Evolutionary conservation across 2,888 invertebrate genomes (phyloP).

Genomic region (Parnassius orleans): DNA sequence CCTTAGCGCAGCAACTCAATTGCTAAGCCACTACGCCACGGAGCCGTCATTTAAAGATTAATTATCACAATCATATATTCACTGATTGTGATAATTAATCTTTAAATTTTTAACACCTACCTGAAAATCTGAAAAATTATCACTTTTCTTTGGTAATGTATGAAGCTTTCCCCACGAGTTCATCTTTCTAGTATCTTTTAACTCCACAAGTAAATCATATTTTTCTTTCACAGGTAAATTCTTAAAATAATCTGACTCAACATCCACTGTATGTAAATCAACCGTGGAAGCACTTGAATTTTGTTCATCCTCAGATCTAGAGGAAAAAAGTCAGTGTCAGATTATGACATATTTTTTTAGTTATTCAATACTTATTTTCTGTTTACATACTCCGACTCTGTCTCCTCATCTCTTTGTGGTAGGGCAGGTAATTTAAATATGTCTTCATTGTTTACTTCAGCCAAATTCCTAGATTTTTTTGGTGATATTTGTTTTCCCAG

Average conservation of each 20-base stretch:
- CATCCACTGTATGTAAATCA: constrained; percentile 90
- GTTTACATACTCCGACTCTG: constrained; percentile 72
- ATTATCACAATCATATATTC: too few relatives aligned
- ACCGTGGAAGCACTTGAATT: constrained; percentile 63
- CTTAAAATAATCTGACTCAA: constrained; percentile 89
- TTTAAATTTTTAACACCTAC: constrained; percentile 43
- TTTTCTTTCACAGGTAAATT: constrained; percentile 92
- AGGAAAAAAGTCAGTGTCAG: neutral
- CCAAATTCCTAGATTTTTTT: constrained; percentile 49
- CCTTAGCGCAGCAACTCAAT: too few relatives aligned
- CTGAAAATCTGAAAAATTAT: constrained; percentile 84
- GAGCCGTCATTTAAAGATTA: too few relatives aligned
- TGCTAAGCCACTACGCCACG: too few relatives aligned
- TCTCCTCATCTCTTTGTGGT: constrained; percentile 54
- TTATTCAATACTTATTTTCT: neutral
- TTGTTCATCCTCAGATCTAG: constrained; percentile 68
- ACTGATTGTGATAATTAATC: neutral
- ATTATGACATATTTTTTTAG: neutral
- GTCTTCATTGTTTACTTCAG: constrained; percentile 70
- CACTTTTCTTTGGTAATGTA: constrained; percentile 88
- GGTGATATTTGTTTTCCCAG: constrained; percentile 80
- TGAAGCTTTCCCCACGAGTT: constrained; percentile 93
- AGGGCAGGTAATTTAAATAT: constrained; percentile 84
- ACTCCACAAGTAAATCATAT: constrained; percentile 94
- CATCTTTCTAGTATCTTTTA: constrained; percentile 95